Evolutionary conservation across 2,797 vertebrate species (phyloP).

Genomic region (Phoxinus dragarum): DNA sequence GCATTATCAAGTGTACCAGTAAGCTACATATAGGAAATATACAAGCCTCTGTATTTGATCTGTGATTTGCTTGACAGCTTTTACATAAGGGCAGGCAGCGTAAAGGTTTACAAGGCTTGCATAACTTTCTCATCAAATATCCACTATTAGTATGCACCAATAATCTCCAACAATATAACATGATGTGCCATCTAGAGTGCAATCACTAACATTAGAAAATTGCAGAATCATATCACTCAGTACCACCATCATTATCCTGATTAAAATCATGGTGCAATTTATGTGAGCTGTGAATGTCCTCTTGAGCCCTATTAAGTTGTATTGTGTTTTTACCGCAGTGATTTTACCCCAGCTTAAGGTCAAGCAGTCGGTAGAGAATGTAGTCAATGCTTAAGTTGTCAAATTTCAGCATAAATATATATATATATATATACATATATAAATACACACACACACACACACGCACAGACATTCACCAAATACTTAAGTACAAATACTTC

Average conservation of each 20-base stretch:
- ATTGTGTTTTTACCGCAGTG: conserved; percentile 14
- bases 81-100: not conserved
- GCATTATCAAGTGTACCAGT: not conserved
- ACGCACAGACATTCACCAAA: not conserved
- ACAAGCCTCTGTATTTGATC: not conserved
- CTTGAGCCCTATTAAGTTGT: conserved; percentile 23
- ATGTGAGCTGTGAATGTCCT: conserved; percentile 22
- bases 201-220: conserved; percentile 46
- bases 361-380: not conserved
- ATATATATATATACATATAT: conserved; percentile 4
- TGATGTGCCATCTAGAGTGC: conserved; percentile 8
- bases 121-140: conserved; percentile 51
- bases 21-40: not conserved
- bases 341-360: conserved; percentile 24
- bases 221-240: conserved; percentile 50
- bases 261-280: conserved; percentile 51
- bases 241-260: conserved; percentile 59
- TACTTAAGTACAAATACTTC: not conserved
- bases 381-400: conserved; percentile 4
- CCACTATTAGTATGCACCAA: conserved; percentile 42
- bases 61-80: conserved; percentile 1
- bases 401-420: conserved; percentile 17
- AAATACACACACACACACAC: too few species aligned
- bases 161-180: conserved; percentile 39
- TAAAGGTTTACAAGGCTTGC: conserved; percentile 42